A percentile compares a stretch with the other conserved stretches of the same genome.
phyloP scores from a whole-genome alignment of 2,797 vertebrate species.

The Scolopax rusticola region DNA sequence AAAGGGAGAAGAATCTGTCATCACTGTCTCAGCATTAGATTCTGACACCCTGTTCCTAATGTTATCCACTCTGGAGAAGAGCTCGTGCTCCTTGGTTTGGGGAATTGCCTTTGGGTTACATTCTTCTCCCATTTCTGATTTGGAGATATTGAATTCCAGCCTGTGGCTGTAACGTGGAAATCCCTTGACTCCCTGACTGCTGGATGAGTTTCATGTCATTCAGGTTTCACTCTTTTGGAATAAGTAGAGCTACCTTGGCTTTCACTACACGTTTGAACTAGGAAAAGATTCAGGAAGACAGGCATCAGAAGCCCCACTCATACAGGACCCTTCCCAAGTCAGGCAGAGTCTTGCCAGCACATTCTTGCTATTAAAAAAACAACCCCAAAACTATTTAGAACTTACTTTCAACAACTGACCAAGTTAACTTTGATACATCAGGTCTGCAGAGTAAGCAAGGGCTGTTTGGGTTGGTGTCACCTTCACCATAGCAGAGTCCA shows the following conservation, averaged over 20 bases:
- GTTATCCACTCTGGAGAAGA: neutral
- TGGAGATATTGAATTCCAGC: neutral
- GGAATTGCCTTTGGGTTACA: neutral
- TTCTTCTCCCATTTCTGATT: neutral
- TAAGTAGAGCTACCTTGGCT: neutral
- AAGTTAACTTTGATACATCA: conserved; percentile 84
- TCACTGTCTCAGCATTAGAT: neutral
- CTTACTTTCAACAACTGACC: conserved; percentile 90
- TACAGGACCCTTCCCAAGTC: neutral
- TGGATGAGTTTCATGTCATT: neutral
- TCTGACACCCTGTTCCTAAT: neutral
- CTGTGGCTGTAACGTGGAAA: neutral
- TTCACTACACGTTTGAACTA: neutral
- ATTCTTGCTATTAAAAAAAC: neutral
- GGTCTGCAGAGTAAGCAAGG: conserved; percentile 89
- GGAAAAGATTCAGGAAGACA: neutral
- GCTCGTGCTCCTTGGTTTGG: neutral
- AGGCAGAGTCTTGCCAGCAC: neutral
- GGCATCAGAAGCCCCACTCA: neutral
- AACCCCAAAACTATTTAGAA: neutral
- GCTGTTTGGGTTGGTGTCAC: conserved; percentile 83
- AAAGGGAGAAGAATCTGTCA: neutral
- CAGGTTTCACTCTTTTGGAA: neutral
- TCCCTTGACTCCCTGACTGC: neutral
- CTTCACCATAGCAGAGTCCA: conserved; percentile 86